phyloP scores from a whole-genome alignment of 1,140 invertebrate genomes.

The Eupristina koningsbergeri region DNA sequence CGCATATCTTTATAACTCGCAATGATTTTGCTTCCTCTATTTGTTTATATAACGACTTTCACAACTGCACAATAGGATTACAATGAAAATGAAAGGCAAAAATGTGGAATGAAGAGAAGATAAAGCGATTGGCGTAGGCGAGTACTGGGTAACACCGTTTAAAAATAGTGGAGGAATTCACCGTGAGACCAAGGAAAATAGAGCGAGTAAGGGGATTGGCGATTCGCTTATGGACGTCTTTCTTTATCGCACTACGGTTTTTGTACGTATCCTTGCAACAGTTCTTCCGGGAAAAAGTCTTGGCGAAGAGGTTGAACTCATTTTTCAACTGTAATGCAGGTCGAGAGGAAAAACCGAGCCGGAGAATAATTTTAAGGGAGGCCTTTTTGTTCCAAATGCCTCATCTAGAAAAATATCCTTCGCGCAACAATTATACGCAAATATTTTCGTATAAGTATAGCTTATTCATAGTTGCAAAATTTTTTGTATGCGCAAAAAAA shows the following conservation, averaged over 20 bases:
- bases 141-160: slow-evolving; percentile 46
- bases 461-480: neutral
- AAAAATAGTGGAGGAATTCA: slow-evolving; percentile 43
- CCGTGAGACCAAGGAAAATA: neutral
- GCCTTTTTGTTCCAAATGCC: neutral
- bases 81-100: slow-evolving; percentile 8
- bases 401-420: neutral
- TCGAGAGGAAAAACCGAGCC: neutral
- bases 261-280: neutral
- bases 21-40: slow-evolving; percentile 27
- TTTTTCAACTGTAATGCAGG: slow-evolving; percentile 30
- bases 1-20: neutral
- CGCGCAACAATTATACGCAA: neutral
- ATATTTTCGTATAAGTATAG: neutral
- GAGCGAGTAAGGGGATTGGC: slow-evolving; percentile 2
- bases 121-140: slow-evolving; percentile 32
- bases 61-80: neutral
- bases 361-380: slow-evolving; percentile 34
- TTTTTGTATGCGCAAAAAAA: neutral
- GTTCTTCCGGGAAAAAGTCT: slow-evolving; percentile 22
- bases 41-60: slow-evolving; percentile 34
- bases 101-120: neutral
- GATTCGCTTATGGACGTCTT: slow-evolving; percentile 17
- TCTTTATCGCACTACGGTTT: neutral
- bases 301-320: slow-evolving; percentile 26